Base-by-base conservation (phyloP, 2,113 vertebrate species). In the Urocynchramus pylzowi region DNA sequence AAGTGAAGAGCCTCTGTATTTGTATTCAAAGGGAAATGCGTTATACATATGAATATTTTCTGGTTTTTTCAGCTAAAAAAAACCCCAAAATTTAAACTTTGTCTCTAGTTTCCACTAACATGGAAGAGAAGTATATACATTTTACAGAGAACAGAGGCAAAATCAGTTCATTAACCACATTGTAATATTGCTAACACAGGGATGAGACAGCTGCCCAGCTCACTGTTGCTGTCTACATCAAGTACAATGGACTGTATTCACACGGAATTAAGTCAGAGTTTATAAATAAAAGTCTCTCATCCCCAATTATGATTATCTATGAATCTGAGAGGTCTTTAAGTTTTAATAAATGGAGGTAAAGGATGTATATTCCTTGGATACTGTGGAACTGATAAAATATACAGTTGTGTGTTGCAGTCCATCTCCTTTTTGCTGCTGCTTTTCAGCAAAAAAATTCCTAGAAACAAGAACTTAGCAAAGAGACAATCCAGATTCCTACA, bases 71-170 rank as follows among this genome's bases (percentile, higher is more conserved):
- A 76, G 12, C 24, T 75, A 22, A 82, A 53, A 6, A 50, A 50
- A 30, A 4, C 0, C 0, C 4, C 6, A 30, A 63, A 71, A 39
- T 50, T 49, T 54, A 54, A 71, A 56, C 30, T 67, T 54, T 63
- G 10, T 52, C 12, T 73, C 16, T 20, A 45, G 3, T 91, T 85
- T 82, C n/a, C 3, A 52, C 30, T 69, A 19, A 50, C 13, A 45
- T 81, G 27, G 17, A 86, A 42, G 16, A 74, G 11, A 63, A 84
- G 12, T 37, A 61, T 69, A 22, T 65, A 1, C 4, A 60, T 52
- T 49, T 16, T 68, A 60, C 4, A 44, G 26, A 80, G 18, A 91
- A 64, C 6, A 41, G 28, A 56, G 9, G 41, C 2, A 85, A 91
- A 85, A 90, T n/a, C 44, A 69, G 2, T 49, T 76, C 41, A 57